These are phyloP conservation scores for Hippocampus abdominalis DNA, from an alignment of 2,113 vertebrate species.

Conservation along the genomic window DNA sequence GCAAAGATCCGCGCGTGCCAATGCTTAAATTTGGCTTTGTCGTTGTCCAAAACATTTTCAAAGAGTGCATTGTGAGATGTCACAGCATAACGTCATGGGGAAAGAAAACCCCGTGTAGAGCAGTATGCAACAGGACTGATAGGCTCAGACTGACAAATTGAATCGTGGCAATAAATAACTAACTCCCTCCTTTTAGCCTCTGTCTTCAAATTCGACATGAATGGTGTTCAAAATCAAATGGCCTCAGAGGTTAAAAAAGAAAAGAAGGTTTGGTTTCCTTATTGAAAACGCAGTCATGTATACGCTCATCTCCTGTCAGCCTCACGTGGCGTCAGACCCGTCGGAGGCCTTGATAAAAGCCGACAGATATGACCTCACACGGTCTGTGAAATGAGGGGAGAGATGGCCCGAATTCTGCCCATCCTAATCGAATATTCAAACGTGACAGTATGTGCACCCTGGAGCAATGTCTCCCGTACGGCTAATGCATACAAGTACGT, in stretches of 20 bases:
- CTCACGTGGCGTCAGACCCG: constrained; percentile 24
- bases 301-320: constrained; percentile 22
- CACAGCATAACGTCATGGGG: too few relatives aligned
- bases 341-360: constrained; percentile 26
- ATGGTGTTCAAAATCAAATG: background rate
- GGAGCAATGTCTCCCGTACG: constrained; percentile 13
- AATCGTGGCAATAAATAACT: too few relatives aligned
- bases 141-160: too few relatives aligned
- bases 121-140: too few relatives aligned
- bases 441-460: constrained; percentile 18
- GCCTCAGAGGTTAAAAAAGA: too few relatives aligned
- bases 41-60: too few relatives aligned
- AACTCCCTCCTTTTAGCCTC: background rate
- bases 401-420: constrained; percentile 29
- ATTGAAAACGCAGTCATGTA: constrained; percentile 21
- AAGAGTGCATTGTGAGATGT: too few relatives aligned
- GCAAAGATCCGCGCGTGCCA: too few relatives aligned
- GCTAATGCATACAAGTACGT: constrained; percentile 11
- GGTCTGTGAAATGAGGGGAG: constrained; percentile 29
- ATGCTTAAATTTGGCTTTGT: too few relatives aligned
- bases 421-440: constrained; percentile 51
- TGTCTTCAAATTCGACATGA: background rate
- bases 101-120: too few relatives aligned
- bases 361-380: constrained; percentile 34
- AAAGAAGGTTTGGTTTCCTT: background rate